Evolutionary conservation across 2,888 invertebrate genomes (phyloP).

Genomic region (Tenthredo livida): DNA sequence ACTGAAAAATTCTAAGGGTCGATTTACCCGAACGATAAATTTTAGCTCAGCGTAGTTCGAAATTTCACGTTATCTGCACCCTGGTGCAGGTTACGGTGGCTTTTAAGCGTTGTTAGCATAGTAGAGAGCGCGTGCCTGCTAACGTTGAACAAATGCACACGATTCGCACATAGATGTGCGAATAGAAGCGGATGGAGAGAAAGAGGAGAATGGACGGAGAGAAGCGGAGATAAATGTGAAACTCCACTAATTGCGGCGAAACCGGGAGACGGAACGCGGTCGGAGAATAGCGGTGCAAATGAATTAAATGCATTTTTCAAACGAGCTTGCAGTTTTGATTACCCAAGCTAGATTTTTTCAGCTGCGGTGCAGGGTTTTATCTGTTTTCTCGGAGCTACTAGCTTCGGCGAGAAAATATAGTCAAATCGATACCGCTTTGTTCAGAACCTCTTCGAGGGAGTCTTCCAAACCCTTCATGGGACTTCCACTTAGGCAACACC

Average conservation of each 20-base stretch:
- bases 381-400: background rate
- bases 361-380: background rate
- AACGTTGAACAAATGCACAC: constrained; percentile 7
- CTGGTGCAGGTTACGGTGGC: background rate
- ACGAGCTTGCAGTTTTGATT: constrained; percentile 33
- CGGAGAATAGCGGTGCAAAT: constrained; percentile 49
- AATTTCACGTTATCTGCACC: background rate
- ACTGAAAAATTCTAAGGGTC: background rate
- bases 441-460: constrained; percentile 31
- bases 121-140: background rate
- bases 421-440: constrained; percentile 41
- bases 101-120: constrained; percentile 26
- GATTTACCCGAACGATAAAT: background rate
- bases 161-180: background rate
- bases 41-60: background rate
- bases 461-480: constrained; percentile 20
- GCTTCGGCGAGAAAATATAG: constrained; percentile 4
- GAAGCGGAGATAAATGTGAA: background rate
- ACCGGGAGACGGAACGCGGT: constrained; percentile 46
- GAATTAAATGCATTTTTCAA: constrained; percentile 63
- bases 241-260: constrained; percentile 58
- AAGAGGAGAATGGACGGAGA: background rate
- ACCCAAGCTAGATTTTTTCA: background rate
- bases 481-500: constrained; percentile 45
- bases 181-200: background rate